phyloP scores from a whole-genome alignment of 2,113 vertebrate genomes.

The Brienomyrus brachyistius region DNA sequence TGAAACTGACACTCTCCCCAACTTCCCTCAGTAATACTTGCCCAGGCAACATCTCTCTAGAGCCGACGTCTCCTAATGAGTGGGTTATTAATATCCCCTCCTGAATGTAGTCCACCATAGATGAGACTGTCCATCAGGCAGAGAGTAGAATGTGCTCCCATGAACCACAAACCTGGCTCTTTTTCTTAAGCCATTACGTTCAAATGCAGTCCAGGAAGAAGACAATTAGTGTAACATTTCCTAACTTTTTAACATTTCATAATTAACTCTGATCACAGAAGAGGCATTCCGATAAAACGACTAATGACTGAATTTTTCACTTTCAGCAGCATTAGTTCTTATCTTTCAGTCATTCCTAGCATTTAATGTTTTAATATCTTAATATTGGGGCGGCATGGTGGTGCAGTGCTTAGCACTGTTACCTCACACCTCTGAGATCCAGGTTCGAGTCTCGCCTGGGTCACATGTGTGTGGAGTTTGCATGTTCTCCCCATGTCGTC shows the following conservation, averaged over 20 bases:
- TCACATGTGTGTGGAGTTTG: no score
- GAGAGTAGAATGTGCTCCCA: not conserved
- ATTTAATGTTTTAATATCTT: not conserved
- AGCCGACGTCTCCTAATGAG: not conserved
- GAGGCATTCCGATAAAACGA: not conserved
- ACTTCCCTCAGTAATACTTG: not conserved
- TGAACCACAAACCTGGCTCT: not conserved
- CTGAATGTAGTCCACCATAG: not conserved
- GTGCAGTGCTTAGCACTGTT: no score
- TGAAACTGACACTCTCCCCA: not conserved
- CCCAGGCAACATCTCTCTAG: not conserved
- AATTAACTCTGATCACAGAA: not conserved
- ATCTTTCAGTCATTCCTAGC: not conserved
- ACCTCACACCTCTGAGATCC: no score
- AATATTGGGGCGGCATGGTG: not conserved
- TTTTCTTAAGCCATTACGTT: not conserved
- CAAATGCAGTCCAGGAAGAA: not conserved
- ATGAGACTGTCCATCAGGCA: not conserved
- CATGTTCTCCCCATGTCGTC: no score
- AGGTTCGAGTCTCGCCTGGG: no score
- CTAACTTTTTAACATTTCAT: not conserved
- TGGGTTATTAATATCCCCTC: conserved; percentile 13
- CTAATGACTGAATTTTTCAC: not conserved
- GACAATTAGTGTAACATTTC: not conserved
- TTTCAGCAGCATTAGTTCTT: not conserved